Evolutionary conservation across 2,113 vertebrate species (phyloP), one percentile per base, ranked within the genome.

Genomic region (Synchiropus splendidus): DNA sequence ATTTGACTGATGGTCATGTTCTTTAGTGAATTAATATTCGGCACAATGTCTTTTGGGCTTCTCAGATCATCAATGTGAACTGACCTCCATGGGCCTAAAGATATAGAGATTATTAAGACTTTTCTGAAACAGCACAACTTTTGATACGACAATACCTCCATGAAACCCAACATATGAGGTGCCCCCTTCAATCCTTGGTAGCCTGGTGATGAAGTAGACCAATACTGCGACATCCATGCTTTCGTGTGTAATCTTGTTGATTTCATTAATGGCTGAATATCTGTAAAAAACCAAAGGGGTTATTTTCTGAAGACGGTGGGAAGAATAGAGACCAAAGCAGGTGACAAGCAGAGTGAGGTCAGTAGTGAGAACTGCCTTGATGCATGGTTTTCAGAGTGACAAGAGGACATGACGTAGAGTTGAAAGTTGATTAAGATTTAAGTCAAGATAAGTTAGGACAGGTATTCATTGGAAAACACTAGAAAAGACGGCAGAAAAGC

Each of bases 31-130:
- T 88, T 89, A 61, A 98, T 44, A 18, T 97, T 89, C 0, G 89
- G 88, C 42, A 83, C 75, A 60, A 97, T 94, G 65, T 88, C 81
- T 10, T 81, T 84, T 38, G 92, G 89, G n/a, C 51, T 81, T 61
- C 85, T 85, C 15, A 98, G 89, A 63, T 98, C 95, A 0, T 98
- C 95, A 0, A 98, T 92, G 44, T 98, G 95, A 63, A 94, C 87
- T 0, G 92, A 92, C 48, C 67, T 87, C 95, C 94, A 98, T 5
- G 89, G 86, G 1, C 91, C 94, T 98, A 12, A 31, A 71, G 4
- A 48, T 40, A 8, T 45, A 53, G 1, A 39, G 27, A 6, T n/a
- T 10, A 48, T 6, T 32, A 12, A 18, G 10, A 44, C 57, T 42
- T 45, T 18, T 32, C 31, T 41, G n/a, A n/a, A 8, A 27, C 21